Percentiles rank a stretch among this genome's conserved stretches.
phyloP scores from a whole-genome alignment of 2,888 invertebrate species.

The Drosophila vallismaia region DNA sequence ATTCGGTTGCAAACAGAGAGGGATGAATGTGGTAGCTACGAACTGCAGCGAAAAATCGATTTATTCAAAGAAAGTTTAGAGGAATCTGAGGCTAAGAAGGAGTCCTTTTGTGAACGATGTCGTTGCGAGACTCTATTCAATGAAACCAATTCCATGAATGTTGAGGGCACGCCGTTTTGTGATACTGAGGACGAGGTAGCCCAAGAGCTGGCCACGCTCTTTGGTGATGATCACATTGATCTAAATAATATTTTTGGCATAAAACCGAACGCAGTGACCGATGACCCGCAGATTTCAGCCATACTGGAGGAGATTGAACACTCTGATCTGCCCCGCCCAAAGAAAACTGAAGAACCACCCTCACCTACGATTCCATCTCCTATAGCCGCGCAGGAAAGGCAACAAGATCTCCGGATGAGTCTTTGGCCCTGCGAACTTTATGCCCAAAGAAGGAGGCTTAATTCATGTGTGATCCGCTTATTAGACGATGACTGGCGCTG shows the following conservation, averaged over 20 bases:
- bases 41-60: slow-evolving; percentile 78
- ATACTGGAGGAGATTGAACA: slow-evolving; percentile 72
- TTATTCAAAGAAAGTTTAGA: slow-evolving; percentile 73
- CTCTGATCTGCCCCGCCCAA: slow-evolving; percentile 40
- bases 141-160: neutral
- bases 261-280: slow-evolving; percentile 54
- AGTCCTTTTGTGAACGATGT: slow-evolving; percentile 8
- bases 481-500: slow-evolving; percentile 80
- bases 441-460: slow-evolving; percentile 71
- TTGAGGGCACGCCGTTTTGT: slow-evolving; percentile 18
- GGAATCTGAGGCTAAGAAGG: slow-evolving; percentile 31
- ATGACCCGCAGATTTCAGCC: slow-evolving; percentile 68
- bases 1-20: slow-evolving; percentile 13
- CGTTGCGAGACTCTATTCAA: neutral
- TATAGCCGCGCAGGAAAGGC: neutral
- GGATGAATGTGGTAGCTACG: slow-evolving; percentile 39
- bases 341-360: slow-evolving; percentile 27
- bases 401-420: slow-evolving; percentile 71
- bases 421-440: slow-evolving; percentile 82
- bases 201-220: slow-evolving; percentile 75
- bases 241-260: slow-evolving; percentile 81
- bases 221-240: slow-evolving; percentile 75
- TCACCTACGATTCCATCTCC: slow-evolving; percentile 12
- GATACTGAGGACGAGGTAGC: slow-evolving; percentile 70
- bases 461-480: slow-evolving; percentile 64